phyloP scores from a whole-genome alignment of 1,140 invertebrate genomes.

The Sitodiplosis mosellana region DNA sequence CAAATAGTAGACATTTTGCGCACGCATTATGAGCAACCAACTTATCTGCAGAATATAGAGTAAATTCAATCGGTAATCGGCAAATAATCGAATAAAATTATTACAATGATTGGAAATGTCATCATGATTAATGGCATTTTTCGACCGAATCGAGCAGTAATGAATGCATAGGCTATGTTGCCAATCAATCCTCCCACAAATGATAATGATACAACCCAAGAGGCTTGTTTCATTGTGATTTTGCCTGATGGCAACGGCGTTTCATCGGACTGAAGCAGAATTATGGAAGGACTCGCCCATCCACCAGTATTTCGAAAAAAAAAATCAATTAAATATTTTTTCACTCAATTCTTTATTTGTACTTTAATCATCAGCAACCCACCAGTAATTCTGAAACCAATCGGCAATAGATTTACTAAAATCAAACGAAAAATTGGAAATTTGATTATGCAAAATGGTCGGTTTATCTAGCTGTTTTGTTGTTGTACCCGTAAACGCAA shows the following conservation, averaged over 20 bases:
- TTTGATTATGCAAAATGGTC: too few species aligned
- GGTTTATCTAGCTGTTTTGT: too few species aligned
- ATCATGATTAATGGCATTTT: conserved; percentile 13
- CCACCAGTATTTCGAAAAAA: conserved; percentile 15
- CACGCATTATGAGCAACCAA: conserved; percentile 24
- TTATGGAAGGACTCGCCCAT: conserved; percentile 25
- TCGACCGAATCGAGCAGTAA: conserved; percentile 18
- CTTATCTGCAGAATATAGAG: too few species aligned
- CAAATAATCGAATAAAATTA: too few species aligned
- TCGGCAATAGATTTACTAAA: too few species aligned
- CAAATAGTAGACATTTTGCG: conserved; percentile 17
- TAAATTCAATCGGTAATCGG: too few species aligned
- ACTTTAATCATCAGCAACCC: too few species aligned
- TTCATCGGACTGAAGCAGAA: conserved; percentile 11
- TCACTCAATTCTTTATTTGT: too few species aligned
- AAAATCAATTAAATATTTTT: too few species aligned
- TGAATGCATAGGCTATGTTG: conserved; percentile 17
- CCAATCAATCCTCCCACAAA: conserved; percentile 18
- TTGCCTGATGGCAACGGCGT: conserved; percentile 11
- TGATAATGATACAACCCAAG: conserved; percentile 17
- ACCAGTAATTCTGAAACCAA: too few species aligned
- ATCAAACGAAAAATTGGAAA: too few species aligned
- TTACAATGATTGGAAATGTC: conserved; percentile 15
- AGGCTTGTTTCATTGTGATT: conserved; percentile 16
- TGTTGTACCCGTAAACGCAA: too few species aligned